These are phyloP conservation scores for Buphagus erythrorhynchus DNA, from an alignment of 2,797 vertebrate species.

Conservation along the genomic window DNA sequence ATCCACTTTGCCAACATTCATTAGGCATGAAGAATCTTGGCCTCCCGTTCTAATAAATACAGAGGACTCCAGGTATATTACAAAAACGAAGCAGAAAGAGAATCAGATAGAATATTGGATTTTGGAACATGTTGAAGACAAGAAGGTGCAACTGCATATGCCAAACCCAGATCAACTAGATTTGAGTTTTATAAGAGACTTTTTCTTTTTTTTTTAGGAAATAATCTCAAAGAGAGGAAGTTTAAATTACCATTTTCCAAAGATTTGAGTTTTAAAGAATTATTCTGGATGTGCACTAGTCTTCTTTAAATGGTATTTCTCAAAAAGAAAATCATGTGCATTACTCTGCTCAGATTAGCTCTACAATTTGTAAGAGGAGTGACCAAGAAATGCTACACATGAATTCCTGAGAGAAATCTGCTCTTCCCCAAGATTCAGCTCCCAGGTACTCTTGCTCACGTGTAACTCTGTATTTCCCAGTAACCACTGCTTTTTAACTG, in stretches of 20 bases:
- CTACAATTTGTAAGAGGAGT: background rate
- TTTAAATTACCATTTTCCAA: background rate
- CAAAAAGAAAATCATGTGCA: background rate
- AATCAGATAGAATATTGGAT: background rate
- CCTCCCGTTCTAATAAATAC: background rate
- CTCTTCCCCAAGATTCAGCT: background rate
- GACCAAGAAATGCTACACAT: background rate
- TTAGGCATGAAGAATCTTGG: background rate
- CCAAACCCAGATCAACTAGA: background rate
- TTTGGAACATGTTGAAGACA: background rate
- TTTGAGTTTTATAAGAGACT: background rate
- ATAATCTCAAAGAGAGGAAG: background rate
- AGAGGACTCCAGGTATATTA: background rate
- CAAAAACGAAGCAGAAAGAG: background rate
- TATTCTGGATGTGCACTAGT: background rate
- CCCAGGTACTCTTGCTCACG: accelerated
- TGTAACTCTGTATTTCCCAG: background rate
- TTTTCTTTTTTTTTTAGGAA: background rate
- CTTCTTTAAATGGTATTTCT: background rate
- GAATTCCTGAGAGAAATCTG: background rate
- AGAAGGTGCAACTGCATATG: background rate
- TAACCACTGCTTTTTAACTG: background rate
- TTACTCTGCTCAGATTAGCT: background rate
- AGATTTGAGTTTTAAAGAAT: background rate
- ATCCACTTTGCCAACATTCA: conserved; percentile 13